A percentile compares a stretch with the other conserved stretches of the same genome.
Conservation (phyloP, 1,140 invertebrate species). For the Lamellibrachia luymesi region DNA sequence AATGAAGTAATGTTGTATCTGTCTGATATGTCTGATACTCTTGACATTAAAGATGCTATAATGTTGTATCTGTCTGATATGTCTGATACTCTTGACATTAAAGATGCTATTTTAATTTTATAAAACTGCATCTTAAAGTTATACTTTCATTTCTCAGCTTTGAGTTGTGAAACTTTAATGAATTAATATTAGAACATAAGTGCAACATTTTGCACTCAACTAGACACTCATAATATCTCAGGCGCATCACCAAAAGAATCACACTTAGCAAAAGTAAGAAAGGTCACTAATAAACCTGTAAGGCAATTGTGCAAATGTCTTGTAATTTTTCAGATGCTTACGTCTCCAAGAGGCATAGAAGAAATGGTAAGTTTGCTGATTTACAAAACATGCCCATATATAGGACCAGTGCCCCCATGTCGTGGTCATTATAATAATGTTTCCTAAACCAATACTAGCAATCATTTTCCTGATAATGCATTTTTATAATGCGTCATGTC, state of each 20-base stretch:
- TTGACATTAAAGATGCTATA: neutral
- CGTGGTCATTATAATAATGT: too few species aligned
- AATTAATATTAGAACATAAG: neutral
- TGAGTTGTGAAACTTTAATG: neutral
- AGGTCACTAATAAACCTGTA: too few species aligned
- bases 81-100: neutral
- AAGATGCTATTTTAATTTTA: neutral
- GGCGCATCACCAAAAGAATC: neutral
- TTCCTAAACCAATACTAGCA: too few species aligned
- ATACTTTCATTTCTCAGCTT: neutral
- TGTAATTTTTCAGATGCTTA: constrained; percentile 2
- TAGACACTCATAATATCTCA: neutral
- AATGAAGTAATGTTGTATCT: neutral
- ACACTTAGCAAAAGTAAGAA: too few species aligned
- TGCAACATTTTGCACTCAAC: too few species aligned
- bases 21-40: neutral
- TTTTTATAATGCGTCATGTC: too few species aligned
- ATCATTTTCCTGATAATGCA: too few species aligned
- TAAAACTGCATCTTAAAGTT: too few species aligned
- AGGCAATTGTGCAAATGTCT: neutral
- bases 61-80: neutral
- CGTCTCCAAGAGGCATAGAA: constrained; percentile 8
- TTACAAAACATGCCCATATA: neutral
- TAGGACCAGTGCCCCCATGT: too few species aligned
- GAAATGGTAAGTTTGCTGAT: constrained; percentile 3